phyloP scores from a whole-genome alignment of 2,113 vertebrate genomes.

The Tragulus kanchil region DNA sequence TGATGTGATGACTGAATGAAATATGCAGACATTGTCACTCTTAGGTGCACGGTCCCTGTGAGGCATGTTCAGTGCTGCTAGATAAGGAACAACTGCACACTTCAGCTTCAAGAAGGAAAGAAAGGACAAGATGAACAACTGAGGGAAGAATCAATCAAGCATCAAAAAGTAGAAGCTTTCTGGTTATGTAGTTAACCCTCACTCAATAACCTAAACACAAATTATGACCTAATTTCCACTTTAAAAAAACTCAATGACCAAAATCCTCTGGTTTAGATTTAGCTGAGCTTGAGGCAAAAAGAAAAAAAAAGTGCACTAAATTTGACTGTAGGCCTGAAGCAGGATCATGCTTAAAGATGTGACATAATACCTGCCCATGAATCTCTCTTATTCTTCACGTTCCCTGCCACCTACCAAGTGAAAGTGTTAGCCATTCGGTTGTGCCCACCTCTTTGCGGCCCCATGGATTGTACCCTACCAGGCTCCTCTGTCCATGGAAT shows the following conservation, averaged over 20 bases:
- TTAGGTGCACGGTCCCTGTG: not conserved
- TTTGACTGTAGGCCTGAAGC: not conserved
- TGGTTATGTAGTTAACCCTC: conserved; percentile 15
- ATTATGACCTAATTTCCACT: not conserved
- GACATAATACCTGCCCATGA: not conserved
- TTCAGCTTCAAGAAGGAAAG: not conserved
- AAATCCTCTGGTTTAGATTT: not conserved
- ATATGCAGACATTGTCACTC: not conserved
- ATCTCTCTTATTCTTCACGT: not conserved
- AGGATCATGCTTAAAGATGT: not conserved
- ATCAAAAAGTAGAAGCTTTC: not conserved
- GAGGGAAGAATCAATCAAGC: not conserved
- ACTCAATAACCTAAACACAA: not conserved
- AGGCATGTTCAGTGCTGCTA: not conserved
- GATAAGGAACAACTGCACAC: not conserved
- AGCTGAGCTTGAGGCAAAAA: not conserved
- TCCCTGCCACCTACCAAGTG: not conserved
- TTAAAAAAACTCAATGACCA: conserved; percentile 43
- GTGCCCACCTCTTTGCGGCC: not conserved
- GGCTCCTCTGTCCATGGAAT: not conserved
- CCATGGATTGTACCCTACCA: not conserved
- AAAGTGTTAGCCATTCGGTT: not conserved
- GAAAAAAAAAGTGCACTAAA: not conserved
- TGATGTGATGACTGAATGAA: not conserved
- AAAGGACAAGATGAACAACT: not conserved